These are phyloP conservation scores for Nephrocerus scutellatus DNA, from an alignment of 2,888 invertebrate genomes.

Conservation along the genomic window DNA sequence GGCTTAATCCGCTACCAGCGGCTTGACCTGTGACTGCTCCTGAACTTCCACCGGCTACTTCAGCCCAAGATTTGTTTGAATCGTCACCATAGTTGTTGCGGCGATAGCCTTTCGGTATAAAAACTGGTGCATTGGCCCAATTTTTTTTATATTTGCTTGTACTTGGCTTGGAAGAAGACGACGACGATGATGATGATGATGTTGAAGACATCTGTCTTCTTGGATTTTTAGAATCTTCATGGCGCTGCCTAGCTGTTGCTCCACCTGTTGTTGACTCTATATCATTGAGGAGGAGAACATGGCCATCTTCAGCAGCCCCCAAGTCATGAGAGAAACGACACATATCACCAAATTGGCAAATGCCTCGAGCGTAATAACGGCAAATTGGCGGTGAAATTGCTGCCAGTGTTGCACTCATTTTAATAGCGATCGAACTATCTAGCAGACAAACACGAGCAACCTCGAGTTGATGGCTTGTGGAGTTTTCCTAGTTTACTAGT, in stretches of 20 bases:
- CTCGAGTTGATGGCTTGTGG: too few relatives aligned
- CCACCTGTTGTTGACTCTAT: conserved; percentile 8
- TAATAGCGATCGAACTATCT: too few relatives aligned
- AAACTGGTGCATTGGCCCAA: conserved; percentile 43
- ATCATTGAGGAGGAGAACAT: conserved; percentile 16
- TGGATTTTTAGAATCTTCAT: not conserved
- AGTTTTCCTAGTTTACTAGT: too few relatives aligned
- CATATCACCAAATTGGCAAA: conserved; percentile 42
- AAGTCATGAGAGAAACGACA: conserved; percentile 43
- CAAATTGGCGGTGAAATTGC: conserved; percentile 32
- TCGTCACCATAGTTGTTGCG: conserved; percentile 20
- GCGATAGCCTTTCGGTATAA: conserved; percentile 36
- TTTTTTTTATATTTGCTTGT: conserved; percentile 30
- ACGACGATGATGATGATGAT: not conserved
- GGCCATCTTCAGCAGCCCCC: conserved; percentile 18
- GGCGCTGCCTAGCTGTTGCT: conserved; percentile 10
- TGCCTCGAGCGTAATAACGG: conserved; percentile 40
- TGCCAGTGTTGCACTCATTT: conserved; percentile 35
- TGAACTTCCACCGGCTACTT: conserved; percentile 35
- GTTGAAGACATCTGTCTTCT: not conserved
- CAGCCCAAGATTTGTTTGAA: conserved; percentile 37
- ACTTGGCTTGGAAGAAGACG: conserved; percentile 24
- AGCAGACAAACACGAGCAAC: too few relatives aligned
- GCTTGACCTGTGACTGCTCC: conserved; percentile 16
- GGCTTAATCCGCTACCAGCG: too few relatives aligned